Evolutionary conservation across 2,113 vertebrate species (phyloP).

Genomic region (Cryptomyrus ogoouensis): DNA sequence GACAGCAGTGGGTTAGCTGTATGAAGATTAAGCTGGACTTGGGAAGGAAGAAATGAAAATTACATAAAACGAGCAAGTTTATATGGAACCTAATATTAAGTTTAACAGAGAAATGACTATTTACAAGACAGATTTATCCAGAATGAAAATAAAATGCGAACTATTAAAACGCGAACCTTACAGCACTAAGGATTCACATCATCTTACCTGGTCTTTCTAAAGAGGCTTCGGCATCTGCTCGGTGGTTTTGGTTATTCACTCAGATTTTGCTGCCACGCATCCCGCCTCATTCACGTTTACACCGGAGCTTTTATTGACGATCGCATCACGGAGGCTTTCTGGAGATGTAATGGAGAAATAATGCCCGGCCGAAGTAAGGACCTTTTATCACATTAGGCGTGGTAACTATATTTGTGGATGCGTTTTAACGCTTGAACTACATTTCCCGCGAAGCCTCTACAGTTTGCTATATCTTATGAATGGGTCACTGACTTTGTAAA

Average conservation of each 20-base stretch:
- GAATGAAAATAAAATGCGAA: slow-evolving; percentile 54
- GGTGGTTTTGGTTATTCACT: not conserved
- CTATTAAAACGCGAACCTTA: slow-evolving; percentile 23
- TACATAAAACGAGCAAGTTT: slow-evolving; percentile 33
- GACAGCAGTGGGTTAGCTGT: slow-evolving; percentile 33
- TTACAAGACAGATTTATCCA: slow-evolving; percentile 25
- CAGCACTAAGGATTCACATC: slow-evolving; percentile 30
- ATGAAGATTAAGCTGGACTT: not conserved
- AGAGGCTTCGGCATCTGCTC: not conserved
- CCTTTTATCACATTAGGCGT: slow-evolving; percentile 21
- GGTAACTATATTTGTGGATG: not conserved
- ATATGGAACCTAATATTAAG: not conserved
- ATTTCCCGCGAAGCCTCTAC: not conserved
- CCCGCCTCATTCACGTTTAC: slow-evolving; percentile 21
- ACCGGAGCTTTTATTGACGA: slow-evolving; percentile 23
- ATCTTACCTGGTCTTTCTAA: not conserved
- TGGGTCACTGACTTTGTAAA: not conserved
- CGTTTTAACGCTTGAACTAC: not conserved
- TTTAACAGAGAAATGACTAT: slow-evolving; percentile 8
- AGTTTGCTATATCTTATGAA: not conserved
- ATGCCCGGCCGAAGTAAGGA: slow-evolving; percentile 43
- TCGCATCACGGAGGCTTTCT: slow-evolving; percentile 26
- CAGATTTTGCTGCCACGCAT: not conserved
- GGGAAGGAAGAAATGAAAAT: not conserved
- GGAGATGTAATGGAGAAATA: not conserved